Base-by-base conservation (phyloP, 2,797 vertebrate species). In the Myripristis jacobus region DNA sequence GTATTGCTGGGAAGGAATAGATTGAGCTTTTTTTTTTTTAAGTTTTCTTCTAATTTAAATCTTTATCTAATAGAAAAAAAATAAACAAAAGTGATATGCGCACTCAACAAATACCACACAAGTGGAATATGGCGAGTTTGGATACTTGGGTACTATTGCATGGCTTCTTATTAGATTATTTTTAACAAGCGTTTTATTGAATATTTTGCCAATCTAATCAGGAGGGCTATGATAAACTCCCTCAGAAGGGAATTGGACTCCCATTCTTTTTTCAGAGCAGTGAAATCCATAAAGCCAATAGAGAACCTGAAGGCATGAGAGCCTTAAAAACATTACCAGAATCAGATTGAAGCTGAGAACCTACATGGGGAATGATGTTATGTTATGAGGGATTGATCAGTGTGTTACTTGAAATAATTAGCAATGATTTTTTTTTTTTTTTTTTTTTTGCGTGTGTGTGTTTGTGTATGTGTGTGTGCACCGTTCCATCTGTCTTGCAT, bases 361-460 rank as follows among this genome's bases (percentile, higher is more conserved):
- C 86, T 95, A 95, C 94, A 95, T 89, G 90, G 90, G 93, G 93
- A 95, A 95, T 95, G 95, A 96, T 95, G 88, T 92, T 94, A 81
- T 68, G 95, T 97, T 97, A 95, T 94, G 93, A 95, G 92, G 92
- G 95, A 98, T 96, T 97, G 96, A 98, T 98, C 95, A 94, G 91
- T 91, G 94, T 94, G 93, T 95, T 92, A 93, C 94, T 94, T 96
- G 94, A 97, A 96, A 95, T 95, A 96, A 97, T 98, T 98, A 97
- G 90, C 93, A 98, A 96, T 93, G 93, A 97, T 96, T 97, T 97
- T 92, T n/a, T n/a, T n/a, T n/a, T n/a, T n/a, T n/a, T n/a, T n/a
- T n/a, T n/a, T n/a, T 92, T 77, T 52, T 4, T 1, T 27, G 27
- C 83, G 59, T 81, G 62, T 65, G 24, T 53, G 16, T 61, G 15